Evolutionary conservation across 2,113 vertebrate species (phyloP).

Genomic region (Gambusia affinis): DNA sequence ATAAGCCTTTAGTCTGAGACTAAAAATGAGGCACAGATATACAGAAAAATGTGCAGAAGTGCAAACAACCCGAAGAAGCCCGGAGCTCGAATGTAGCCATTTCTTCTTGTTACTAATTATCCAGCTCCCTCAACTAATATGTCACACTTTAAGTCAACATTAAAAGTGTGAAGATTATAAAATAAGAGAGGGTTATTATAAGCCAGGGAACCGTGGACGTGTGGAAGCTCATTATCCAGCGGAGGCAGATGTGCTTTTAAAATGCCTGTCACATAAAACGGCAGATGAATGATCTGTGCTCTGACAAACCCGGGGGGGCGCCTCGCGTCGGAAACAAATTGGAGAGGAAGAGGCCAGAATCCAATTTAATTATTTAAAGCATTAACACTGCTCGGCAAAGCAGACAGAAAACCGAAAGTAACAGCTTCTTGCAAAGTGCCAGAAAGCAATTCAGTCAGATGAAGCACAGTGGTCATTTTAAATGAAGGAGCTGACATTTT

Average conservation of each 20-base stretch:
- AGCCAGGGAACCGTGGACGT: constrained; percentile 32
- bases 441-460: constrained; percentile 6
- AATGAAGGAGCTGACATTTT: background rate
- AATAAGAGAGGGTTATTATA: constrained; percentile 43
- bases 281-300: constrained; percentile 19
- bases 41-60: constrained; percentile 1
- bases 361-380: background rate
- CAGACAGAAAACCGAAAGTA: constrained; percentile 4
- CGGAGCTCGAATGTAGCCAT: background rate
- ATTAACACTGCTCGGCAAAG: background rate
- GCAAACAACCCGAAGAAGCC: constrained; percentile 4
- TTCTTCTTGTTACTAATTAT: constrained; percentile 48
- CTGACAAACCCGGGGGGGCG: background rate
- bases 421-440: background rate
- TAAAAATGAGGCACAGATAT: background rate
- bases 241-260: constrained; percentile 12
- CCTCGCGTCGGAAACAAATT: constrained; percentile 4
- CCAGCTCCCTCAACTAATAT: constrained; percentile 35
- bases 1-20: constrained; percentile 11
- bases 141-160: constrained; percentile 37
- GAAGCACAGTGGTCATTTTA: constrained; percentile 9
- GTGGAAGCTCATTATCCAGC: constrained; percentile 50
- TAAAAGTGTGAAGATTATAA: constrained; percentile 49
- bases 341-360: background rate
- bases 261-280: constrained; percentile 9